A percentile compares a stretch with the other conserved stretches of the same genome.
Conservation (phyloP, 1,140 invertebrate species). For the Drosophila subobscura region DNA sequence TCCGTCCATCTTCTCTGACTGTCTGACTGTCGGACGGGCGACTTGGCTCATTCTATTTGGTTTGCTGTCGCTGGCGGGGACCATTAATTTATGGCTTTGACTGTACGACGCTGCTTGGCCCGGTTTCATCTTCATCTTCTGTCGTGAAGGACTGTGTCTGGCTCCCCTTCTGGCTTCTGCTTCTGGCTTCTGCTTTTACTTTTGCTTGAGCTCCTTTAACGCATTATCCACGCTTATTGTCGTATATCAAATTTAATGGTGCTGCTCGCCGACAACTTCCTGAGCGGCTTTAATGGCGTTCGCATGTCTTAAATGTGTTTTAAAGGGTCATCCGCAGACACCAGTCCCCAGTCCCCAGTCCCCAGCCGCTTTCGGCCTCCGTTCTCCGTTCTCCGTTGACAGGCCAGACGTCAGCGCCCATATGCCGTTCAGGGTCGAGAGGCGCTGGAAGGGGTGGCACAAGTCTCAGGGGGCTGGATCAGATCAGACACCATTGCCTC, state of each 20-base stretch:
- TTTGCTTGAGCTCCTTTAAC: conserved; percentile 27
- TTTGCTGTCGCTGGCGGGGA: background rate
- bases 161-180: background rate
- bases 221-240: conserved; percentile 77
- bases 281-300: conserved; percentile 59
- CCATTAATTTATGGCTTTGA: conserved; percentile 46
- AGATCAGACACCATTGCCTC: conserved; percentile 1
- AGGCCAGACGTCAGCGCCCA: conserved; percentile 22
- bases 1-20: conserved; percentile 4
- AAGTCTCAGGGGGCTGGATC: background rate
- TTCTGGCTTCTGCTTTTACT: conserved; percentile 2
- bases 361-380: too few species aligned
- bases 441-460: too few species aligned
- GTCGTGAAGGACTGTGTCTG: too few species aligned
- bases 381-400: conserved; percentile 1
- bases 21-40: conserved; percentile 1
- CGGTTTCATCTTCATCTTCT: too few species aligned
- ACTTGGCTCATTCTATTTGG: conserved; percentile 20
- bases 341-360: too few species aligned
- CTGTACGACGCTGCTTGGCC: too few species aligned
- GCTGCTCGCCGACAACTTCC: conserved; percentile 59
- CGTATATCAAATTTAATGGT: conserved; percentile 77
- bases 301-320: conserved; percentile 29
- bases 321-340: conserved; percentile 25
- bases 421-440: conserved; percentile 3